Base-by-base conservation (phyloP, 2,888 invertebrate species). In the Coelinius sp. region DNA sequence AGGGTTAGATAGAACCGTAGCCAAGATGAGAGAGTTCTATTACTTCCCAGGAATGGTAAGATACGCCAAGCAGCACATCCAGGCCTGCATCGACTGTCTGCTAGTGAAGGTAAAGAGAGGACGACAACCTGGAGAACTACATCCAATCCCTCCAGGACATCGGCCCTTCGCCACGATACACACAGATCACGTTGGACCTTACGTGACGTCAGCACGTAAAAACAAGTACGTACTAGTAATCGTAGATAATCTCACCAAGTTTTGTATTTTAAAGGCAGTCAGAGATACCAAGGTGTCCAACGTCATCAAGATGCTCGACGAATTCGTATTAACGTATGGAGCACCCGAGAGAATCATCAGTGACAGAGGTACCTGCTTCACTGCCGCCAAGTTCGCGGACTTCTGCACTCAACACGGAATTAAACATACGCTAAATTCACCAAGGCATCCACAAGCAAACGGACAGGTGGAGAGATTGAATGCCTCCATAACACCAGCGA, bases 121-220 rank as follows among this genome's bases (percentile, higher is more conserved):
- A n/a, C 8, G n/a, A 41, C n/a, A 8, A 8, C 12, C 8, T 8
- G 41, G 41, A 12, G 8, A 12, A 12, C n/a, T 41, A 10, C 8
- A 41, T 41, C 8, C 12, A 5, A 41, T 41, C n/a, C 41, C 41
- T 2, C 8, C 8, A 41, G 41, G 41, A 5, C 2, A 41, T 41
- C 2, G 8, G 12, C 88, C 88, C 0, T 86, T 89, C 41, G 82
- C 88, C 63, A 87, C 85, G 0, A 31, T 88, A 12, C 88, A 88
- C 71, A 65, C 88, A 0, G 88, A 89, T 75, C 88, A 88, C 73
- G 68, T 88, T 2, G 87, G 88, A 1, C 88, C 87, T 4, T 88
- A 88, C 72, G 78, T 81, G 6, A 81, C 76, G n/a, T 84, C 81
- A 44, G 78, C 71, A 7, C 77, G 67, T 0, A 81, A 80, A n/a